Percentiles rank a stretch among this genome's conserved stretches.
Conservation (phyloP, 2,888 invertebrate genomes). For the Neria commutata region DNA sequence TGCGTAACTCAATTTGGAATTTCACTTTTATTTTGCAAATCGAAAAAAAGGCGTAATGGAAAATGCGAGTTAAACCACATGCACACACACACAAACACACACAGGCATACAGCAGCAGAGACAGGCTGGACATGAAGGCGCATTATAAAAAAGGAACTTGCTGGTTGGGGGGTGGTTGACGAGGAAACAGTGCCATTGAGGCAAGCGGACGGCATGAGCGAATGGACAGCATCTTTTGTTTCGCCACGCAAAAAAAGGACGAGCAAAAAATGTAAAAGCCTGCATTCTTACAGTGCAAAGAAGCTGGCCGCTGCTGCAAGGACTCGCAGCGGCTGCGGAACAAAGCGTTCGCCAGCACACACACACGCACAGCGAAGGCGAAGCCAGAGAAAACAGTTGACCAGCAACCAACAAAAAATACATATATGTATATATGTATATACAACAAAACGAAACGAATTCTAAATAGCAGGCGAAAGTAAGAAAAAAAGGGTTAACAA, state of each 20-base stretch:
- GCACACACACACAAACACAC: constrained; percentile 22
- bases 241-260: neutral
- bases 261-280: neutral
- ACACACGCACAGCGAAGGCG: too few relatives aligned
- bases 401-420: neutral
- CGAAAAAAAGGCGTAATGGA: constrained; percentile 39
- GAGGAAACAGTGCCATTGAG: neutral
- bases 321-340: neutral
- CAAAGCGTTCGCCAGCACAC: neutral
- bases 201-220: neutral
- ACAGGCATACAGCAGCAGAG: constrained; percentile 26
- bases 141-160: too few relatives aligned
- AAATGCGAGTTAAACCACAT: constrained; percentile 11
- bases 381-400: neutral
- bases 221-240: constrained; percentile 2
- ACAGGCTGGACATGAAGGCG: too few relatives aligned
- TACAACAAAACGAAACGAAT: neutral
- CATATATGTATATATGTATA: too few relatives aligned
- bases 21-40: constrained; percentile 40
- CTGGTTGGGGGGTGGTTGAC: neutral
- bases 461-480: neutral
- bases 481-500: neutral
- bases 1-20: constrained; percentile 55
- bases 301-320: neutral
- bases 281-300: neutral